Evolutionary conservation across 2,888 invertebrate species (phyloP).

Genomic region (Rhimphoctona megacephalus): DNA sequence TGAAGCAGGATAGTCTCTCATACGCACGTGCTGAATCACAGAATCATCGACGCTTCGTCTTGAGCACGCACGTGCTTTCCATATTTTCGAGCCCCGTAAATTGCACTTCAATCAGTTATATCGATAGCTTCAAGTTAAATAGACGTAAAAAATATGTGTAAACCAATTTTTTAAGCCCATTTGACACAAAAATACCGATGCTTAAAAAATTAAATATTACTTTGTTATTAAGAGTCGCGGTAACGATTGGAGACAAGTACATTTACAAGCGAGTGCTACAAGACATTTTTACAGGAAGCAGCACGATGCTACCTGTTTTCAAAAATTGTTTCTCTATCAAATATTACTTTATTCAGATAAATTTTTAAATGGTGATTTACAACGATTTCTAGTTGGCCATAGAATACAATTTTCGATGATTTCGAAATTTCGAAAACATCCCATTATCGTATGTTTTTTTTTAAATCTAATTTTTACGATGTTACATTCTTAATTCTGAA

Average conservation of each 20-base stretch:
- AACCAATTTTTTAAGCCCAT: background rate
- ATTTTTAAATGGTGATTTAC: background rate
- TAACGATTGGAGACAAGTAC: no score
- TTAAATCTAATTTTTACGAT: no score
- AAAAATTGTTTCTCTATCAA: no score
- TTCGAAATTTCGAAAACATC: background rate
- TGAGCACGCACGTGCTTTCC: slow-evolving; percentile 63
- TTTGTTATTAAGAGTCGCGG: no score
- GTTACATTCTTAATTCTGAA: background rate
- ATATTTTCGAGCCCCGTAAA: slow-evolving; percentile 7
- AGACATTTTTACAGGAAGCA: no score
- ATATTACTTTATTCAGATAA: background rate
- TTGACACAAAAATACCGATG: background rate
- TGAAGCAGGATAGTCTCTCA: slow-evolving; percentile 16
- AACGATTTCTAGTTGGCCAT: background rate
- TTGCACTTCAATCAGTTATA: slow-evolving; percentile 19
- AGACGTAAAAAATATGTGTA: background rate
- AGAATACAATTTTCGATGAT: background rate
- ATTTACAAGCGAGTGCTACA: no score
- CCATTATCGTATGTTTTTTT: background rate
- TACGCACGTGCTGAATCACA: slow-evolving; percentile 63
- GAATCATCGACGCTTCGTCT: slow-evolving; percentile 49
- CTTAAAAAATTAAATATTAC: background rate
- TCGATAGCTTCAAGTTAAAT: background rate
- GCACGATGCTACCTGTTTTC: no score